Evolutionary conservation across 2,888 invertebrate genomes (phyloP).

Genomic region (Orthonevra nobilis): DNA sequence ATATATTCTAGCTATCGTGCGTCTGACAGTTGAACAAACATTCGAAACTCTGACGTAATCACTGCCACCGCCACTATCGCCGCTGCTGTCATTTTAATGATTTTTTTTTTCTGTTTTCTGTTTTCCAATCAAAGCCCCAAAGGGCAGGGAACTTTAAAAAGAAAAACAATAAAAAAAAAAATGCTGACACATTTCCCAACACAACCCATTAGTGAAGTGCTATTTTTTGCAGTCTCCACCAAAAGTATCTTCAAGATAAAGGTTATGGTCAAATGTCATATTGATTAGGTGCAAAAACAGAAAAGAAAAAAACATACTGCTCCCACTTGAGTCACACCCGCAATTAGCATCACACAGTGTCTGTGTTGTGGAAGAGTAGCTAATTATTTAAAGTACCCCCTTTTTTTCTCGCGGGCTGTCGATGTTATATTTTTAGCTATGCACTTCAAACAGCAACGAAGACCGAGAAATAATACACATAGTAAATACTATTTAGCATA

Average conservation of each 20-base stretch:
- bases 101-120: slow-evolving; percentile 39
- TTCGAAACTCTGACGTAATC: slow-evolving; percentile 59
- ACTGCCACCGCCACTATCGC: slow-evolving; percentile 10
- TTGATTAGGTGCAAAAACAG: slow-evolving; percentile 57
- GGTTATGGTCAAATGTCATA: slow-evolving; percentile 63
- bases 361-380: slow-evolving; percentile 14
- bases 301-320: slow-evolving; percentile 4
- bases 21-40: slow-evolving; percentile 59
- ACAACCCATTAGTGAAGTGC: not conserved
- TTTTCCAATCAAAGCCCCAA: not conserved
- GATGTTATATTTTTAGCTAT: slow-evolving; percentile 49
- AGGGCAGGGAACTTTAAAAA: slow-evolving; percentile 2
- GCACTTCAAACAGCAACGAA: slow-evolving; percentile 32
- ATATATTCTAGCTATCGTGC: slow-evolving; percentile 19
- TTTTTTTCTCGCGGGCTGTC: slow-evolving; percentile 33
- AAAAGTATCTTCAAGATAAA: slow-evolving; percentile 45
- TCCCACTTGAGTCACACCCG: slow-evolving; percentile 62
- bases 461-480: not conserved
- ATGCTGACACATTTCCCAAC: slow-evolving; percentile 32
- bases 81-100: slow-evolving; percentile 46
- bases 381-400: not conserved
- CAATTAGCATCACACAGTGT: slow-evolving; percentile 33
- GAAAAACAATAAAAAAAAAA: slow-evolving; percentile 25
- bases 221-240: not conserved
- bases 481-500: slow-evolving; percentile 31